Evolutionary conservation across 2,888 invertebrate species (phyloP), one percentile per base, ranked within the genome.

Genomic region (Cerceris rybyensis): DNA sequence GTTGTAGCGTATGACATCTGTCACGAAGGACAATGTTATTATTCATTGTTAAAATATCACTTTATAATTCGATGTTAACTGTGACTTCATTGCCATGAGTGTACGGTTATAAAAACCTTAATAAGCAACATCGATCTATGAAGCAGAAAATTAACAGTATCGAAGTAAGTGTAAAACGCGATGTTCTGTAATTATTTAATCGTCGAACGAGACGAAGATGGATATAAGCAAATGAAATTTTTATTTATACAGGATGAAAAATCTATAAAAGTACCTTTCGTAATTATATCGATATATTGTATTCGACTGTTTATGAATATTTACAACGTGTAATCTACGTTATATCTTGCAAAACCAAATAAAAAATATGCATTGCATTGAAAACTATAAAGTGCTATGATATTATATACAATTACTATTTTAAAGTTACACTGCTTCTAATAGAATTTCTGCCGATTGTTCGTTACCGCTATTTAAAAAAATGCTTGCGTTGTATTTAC

Each of bases 31-130:
- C 16, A 70, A 46, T 54, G 2, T 2, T 50, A 7, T 13, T 13
- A 4, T 17, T 46, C 42, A 50, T 59, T 7, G 6, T 54, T 54
- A 42, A 6, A 71, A 52, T 0, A 72, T 41, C 7, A 4, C 72
- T 70, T 17, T 28, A n/a, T 71, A 43, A 0, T n/a, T 49, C 14
- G 9, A 41, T 41, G 16, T 46, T 13, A 14, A 54, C 6, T 5
- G 41, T 43, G 55, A 57, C 1, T 49, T 55, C 6, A 16, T n/a
- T 9, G 9, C 41, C 13, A 42, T 14, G 43, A 42, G 1, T 14
- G 43, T 16, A 55, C 41, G 9, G 41, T 49, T 49, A 5, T 2
- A 13, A 60, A n/a, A 7, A 60, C n/a, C 13, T 74, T 9, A n/a
- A n/a, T 14, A n/a, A 0, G 7, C n/a, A 60, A 59, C 7, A 16